These are phyloP conservation scores for Eubasilissa splendida DNA, from an alignment of 2,888 invertebrate genomes.

Conservation along the genomic window DNA sequence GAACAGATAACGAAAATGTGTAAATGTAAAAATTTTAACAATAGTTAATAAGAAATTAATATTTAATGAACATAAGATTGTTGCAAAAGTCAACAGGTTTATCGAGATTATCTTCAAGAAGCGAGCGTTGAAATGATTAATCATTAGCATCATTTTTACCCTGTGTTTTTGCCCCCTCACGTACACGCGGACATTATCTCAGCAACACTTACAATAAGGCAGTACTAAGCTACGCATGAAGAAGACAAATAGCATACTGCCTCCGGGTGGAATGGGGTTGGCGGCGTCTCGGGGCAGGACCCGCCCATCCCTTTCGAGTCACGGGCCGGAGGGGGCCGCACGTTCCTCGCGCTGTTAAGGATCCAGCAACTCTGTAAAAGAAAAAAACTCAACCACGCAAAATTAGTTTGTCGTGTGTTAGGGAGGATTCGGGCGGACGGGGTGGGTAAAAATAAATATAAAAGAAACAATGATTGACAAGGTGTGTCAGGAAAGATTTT, in stretches of 20 bases:
- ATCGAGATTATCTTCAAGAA: no score
- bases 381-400: background rate
- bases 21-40: no score
- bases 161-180: background rate
- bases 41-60: no score
- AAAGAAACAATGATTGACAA: no score
- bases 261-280: background rate
- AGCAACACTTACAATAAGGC: background rate
- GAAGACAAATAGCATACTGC: background rate
- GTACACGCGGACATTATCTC: background rate
- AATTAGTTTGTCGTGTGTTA: conserved; percentile 14
- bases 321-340: background rate
- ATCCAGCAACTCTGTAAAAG: background rate
- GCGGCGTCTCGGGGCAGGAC: background rate
- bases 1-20: no score
- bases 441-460: no score
- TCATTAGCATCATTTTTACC: no score
- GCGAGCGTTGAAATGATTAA: no score
- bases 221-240: conserved; percentile 8
- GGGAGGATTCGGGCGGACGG: background rate
- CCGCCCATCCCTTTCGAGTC: background rate
- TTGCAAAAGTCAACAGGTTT: no score
- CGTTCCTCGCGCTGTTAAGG: background rate
- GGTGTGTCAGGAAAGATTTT: no score
- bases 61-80: no score